These are phyloP conservation scores for Jordanella pulchra DNA, from an alignment of 2,797 vertebrate genomes.

Conservation along the genomic window DNA sequence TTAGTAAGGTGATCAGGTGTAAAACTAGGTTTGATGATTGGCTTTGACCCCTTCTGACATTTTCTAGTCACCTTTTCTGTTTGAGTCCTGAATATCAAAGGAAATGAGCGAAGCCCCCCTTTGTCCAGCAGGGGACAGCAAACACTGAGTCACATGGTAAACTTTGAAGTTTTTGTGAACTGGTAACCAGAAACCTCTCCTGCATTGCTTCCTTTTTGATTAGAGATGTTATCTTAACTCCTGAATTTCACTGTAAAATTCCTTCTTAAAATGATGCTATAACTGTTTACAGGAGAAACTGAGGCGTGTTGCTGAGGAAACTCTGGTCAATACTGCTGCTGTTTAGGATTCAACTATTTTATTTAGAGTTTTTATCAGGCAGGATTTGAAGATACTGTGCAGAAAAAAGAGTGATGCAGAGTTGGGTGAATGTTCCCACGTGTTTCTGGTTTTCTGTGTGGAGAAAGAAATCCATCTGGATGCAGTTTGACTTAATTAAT, in stretches of 20 bases:
- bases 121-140: conserved; percentile 77
- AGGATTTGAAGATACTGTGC: conserved; percentile 9
- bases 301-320: neutral
- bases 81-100: neutral
- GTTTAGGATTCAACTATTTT: neutral
- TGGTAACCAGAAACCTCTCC: conserved; percentile 11
- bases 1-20: neutral
- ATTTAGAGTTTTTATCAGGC: conserved; percentile 7
- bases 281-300: too few relatives aligned
- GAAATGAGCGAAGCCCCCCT: neutral
- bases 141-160: conserved; percentile 20
- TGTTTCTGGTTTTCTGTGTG: conserved; percentile 20
- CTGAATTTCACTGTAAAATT: neutral
- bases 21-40: neutral
- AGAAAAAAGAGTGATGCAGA: neutral
- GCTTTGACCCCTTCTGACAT: neutral
- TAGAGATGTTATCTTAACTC: neutral
- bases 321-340: neutral
- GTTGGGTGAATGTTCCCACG: conserved; percentile 20
- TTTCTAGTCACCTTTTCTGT: too few relatives aligned
- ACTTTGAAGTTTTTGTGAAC: conserved; percentile 16
- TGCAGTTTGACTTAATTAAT: conserved; percentile 62
- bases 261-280: neutral
- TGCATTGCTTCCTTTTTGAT: neutral
- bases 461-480: conserved; percentile 56